Evolutionary conservation across 1,140 invertebrate species (phyloP).

Genomic region (Augochlora pura): DNA sequence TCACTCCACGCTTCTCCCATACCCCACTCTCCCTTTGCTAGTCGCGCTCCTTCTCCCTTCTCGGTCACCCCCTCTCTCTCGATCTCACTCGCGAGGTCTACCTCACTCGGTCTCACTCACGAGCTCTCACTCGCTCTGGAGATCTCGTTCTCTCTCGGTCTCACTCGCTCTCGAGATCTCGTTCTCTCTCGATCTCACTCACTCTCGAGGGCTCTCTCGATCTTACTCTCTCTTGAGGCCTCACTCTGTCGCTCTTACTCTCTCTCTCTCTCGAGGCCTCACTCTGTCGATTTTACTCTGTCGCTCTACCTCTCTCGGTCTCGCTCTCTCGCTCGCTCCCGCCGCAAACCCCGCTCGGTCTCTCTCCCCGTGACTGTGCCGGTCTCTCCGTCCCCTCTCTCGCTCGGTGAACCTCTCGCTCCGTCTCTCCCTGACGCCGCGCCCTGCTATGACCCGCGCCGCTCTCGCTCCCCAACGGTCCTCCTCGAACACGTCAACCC

Average conservation of each 20-base stretch:
- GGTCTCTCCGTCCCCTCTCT: constrained; percentile 48
- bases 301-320: too few species aligned
- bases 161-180: too few species aligned
- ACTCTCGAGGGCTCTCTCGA: too few species aligned
- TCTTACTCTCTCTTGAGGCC: too few species aligned
- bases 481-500: constrained; percentile 61
- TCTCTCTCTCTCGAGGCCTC: too few species aligned
- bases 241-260: too few species aligned
- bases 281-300: too few species aligned
- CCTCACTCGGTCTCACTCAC: constrained; percentile 47
- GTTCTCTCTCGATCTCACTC: too few species aligned
- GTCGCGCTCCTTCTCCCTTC: constrained; percentile 54
- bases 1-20: constrained; percentile 57
- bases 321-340: constrained; percentile 50
- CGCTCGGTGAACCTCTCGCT: constrained; percentile 37
- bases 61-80: constrained; percentile 47
- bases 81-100: constrained; percentile 49
- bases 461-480: constrained; percentile 61
- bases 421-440: constrained; percentile 37
- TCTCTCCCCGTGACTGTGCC: background rate
- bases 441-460: constrained; percentile 55
- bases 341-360: constrained; percentile 47
- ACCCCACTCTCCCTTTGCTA: constrained; percentile 49
- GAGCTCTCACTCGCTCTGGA: too few species aligned
- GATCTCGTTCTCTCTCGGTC: too few species aligned